These are phyloP conservation scores for Cataglyphis cursor DNA, from an alignment of 2,888 invertebrate genomes.

Conservation along the genomic window DNA sequence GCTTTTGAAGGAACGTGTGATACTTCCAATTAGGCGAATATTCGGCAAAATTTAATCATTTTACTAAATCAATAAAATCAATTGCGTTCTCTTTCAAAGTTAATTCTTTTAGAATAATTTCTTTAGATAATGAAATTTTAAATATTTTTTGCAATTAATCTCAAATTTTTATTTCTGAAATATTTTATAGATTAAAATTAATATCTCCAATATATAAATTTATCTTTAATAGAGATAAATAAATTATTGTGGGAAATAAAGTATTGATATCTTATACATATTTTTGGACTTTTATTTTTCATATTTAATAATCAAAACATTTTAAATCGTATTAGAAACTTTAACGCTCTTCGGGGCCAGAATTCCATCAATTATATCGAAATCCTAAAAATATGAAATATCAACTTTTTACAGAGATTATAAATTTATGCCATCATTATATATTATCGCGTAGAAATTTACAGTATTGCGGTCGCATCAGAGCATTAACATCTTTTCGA, in stretches of 20 bases:
- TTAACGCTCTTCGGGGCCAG: not conserved
- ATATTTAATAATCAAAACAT: not conserved
- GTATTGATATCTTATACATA: not conserved
- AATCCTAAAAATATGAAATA: not conserved
- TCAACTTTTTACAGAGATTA: not conserved
- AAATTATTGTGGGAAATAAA: not conserved
- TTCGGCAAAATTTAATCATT: constrained; percentile 17
- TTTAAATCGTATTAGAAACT: not conserved
- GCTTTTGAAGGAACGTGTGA: constrained; percentile 14
- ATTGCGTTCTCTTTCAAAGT: not conserved
- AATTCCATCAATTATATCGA: not conserved
- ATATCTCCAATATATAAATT: not conserved
- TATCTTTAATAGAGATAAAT: not conserved
- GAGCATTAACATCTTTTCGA: not conserved
- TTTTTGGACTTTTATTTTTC: not conserved
- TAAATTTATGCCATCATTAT: constrained; percentile 2
- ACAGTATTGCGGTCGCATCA: not conserved
- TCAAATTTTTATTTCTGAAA: not conserved
- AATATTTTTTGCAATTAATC: not conserved
- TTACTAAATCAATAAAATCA: not conserved
- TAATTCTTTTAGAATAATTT: not conserved
- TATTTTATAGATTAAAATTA: not conserved
- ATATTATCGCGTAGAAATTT: constrained; percentile 11
- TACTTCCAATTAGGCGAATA: constrained; percentile 37
- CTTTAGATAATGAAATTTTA: not conserved